Evolutionary conservation across 2,888 invertebrate species (phyloP).

Genomic region (Acronicta alni): DNA sequence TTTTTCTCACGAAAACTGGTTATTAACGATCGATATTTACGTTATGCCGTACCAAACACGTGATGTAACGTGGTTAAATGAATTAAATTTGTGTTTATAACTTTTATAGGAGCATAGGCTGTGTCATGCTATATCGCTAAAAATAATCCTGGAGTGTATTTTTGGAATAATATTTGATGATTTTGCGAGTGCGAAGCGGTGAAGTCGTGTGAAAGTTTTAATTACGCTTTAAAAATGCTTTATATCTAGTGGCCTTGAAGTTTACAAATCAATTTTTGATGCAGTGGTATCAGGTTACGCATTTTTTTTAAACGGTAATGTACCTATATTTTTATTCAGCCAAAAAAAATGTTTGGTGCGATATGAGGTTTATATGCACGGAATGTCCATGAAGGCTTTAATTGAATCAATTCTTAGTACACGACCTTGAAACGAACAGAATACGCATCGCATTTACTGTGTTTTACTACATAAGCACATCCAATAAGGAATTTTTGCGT

Average conservation of each 20-base stretch:
- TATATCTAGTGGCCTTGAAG: conserved; percentile 72
- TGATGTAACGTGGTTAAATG: conserved; percentile 63
- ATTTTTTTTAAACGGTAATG: conserved; percentile 42
- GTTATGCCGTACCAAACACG: conserved; percentile 66
- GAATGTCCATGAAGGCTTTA: conserved; percentile 39
- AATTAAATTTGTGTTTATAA: conserved; percentile 71
- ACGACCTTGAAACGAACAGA: conserved; percentile 55
- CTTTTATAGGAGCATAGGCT: conserved; percentile 64
- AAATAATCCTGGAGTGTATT: conserved; percentile 83
- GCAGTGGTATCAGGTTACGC: conserved; percentile 53
- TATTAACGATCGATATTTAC: conserved; percentile 73
- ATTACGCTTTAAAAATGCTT: conserved; percentile 66
- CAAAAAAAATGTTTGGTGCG: conserved; percentile 12
- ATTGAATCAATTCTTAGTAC: conserved; percentile 58
- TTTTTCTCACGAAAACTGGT: conserved; percentile 68
- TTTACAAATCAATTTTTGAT: conserved; percentile 48
- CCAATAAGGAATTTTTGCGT: conserved; percentile 37
- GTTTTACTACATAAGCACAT: conserved; percentile 24
- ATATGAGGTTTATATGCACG: conserved; percentile 18
- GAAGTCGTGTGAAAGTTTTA: conserved; percentile 82
- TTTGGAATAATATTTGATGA: conserved; percentile 84
- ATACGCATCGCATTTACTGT: conserved; percentile 55
- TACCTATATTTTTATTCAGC: not conserved
- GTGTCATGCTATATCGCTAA: conserved; percentile 82
- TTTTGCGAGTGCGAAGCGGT: conserved; percentile 78